Conservation (phyloP, 30 jellyfish, hydroid and myxozoan species). For the Aurelia coerulea region DNA sequence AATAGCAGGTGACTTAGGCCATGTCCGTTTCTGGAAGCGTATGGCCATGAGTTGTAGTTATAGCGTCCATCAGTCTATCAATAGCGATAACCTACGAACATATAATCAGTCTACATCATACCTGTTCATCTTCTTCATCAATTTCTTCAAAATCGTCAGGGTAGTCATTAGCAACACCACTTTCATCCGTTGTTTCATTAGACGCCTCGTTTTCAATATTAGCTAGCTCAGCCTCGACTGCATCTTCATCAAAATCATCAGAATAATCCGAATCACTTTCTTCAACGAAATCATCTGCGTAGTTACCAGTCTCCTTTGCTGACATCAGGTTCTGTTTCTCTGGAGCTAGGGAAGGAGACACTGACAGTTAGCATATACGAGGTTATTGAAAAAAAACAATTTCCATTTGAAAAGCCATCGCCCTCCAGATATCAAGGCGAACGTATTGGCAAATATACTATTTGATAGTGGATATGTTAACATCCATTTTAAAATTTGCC, state of each 20-base stretch:
- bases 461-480: no score
- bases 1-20: no score
- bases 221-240: constrained; percentile 48
- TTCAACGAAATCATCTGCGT: constrained; percentile 95
- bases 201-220: constrained; percentile 57
- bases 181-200: constrained; percentile 40
- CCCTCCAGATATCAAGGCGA: no score
- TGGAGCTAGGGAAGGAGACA: not conserved
- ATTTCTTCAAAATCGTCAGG: constrained; percentile 81
- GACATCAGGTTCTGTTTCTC: constrained; percentile 44
- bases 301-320: constrained; percentile 97
- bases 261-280: constrained; percentile 91
- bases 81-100: no score
- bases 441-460: no score
- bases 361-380: no score
- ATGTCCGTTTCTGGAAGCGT: no score
- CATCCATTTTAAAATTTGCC: no score
- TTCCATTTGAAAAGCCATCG: no score
- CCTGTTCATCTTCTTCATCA: constrained; percentile 84
- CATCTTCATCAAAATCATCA: constrained; percentile 93
- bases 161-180: constrained; percentile 42
- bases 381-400: no score
- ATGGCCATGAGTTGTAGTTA: no score
- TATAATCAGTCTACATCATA: not conserved
- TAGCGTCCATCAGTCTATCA: no score